These are phyloP conservation scores for Trichogramma evanescens DNA, from an alignment of 2,888 invertebrate genomes.

Conservation along the genomic window DNA sequence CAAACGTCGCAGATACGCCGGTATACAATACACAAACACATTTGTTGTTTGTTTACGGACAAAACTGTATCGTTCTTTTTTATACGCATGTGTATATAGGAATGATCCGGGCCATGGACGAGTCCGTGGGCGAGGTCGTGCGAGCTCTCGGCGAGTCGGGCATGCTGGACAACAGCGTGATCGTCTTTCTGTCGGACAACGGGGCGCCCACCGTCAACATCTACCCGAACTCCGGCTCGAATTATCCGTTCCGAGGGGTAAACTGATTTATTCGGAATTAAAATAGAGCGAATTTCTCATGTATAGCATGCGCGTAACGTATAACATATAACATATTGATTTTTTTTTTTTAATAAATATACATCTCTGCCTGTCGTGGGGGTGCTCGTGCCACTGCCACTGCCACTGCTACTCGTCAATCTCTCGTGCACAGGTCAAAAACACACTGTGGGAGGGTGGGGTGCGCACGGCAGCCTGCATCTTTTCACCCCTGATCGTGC, in stretches of 20 bases:
- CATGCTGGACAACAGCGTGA: constrained; percentile 54
- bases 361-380: too few relatives aligned
- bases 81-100: constrained; percentile 41
- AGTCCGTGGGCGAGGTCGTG: constrained; percentile 54
- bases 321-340: not conserved
- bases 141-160: constrained; percentile 46
- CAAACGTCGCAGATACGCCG: constrained; percentile 65
- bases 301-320: not conserved
- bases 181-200: constrained; percentile 59
- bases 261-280: constrained; percentile 53
- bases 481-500: constrained; percentile 64
- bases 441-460: constrained; percentile 79
- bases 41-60: not conserved
- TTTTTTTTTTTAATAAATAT: not conserved
- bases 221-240: constrained; percentile 54
- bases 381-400: not conserved
- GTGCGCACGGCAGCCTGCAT: constrained; percentile 69
- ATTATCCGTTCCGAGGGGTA: constrained; percentile 57
- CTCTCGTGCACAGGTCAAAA: constrained; percentile 55
- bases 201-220: constrained; percentile 51
- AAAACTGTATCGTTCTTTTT: not conserved
- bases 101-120: constrained; percentile 57
- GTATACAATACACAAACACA: too few relatives aligned
- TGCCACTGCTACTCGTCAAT: not conserved
- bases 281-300: constrained; percentile 50